These are phyloP conservation scores for Pogonomyrmex barbatus DNA, from an alignment of 1,140 invertebrate species.

Conservation along the genomic window DNA sequence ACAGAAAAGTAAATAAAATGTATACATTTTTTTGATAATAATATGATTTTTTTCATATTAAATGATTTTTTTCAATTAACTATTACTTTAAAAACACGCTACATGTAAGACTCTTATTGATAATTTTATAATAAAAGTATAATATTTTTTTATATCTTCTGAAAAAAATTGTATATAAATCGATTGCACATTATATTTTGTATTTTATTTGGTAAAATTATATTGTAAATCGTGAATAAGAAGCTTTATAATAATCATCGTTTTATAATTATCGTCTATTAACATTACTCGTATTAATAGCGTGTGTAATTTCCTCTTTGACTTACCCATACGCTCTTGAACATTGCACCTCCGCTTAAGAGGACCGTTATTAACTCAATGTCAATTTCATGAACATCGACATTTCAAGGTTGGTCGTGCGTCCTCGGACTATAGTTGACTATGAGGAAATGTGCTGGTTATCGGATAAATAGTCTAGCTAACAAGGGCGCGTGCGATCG, in stretches of 20 bases:
- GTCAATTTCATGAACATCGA: constrained; percentile 46
- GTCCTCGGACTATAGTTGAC: constrained; percentile 18
- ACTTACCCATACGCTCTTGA: constrained; percentile 21
- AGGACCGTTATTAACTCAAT: constrained; percentile 42
- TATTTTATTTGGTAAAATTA: neutral
- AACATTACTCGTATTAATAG: constrained; percentile 43
- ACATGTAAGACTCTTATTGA: neutral
- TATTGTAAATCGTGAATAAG: neutral
- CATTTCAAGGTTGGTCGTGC: constrained; percentile 37
- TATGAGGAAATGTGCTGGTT: constrained; percentile 29
- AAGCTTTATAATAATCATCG: neutral
- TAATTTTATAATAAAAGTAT: neutral
- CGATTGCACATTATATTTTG: neutral
- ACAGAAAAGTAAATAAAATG: neutral
- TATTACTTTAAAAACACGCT: neutral
- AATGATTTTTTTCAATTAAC: neutral
- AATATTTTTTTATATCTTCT: neutral
- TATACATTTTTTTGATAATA: neutral
- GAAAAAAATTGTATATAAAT: neutral
- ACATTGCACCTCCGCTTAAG: constrained; percentile 16
- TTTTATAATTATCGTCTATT: constrained; percentile 41
- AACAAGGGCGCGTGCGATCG: constrained; percentile 9
- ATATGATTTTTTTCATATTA: neutral
- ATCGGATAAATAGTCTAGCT: constrained; percentile 39
- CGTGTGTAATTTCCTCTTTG: constrained; percentile 23